Evolutionary conservation across 2,888 invertebrate species (phyloP).

Genomic region (Tinea pellionella): DNA sequence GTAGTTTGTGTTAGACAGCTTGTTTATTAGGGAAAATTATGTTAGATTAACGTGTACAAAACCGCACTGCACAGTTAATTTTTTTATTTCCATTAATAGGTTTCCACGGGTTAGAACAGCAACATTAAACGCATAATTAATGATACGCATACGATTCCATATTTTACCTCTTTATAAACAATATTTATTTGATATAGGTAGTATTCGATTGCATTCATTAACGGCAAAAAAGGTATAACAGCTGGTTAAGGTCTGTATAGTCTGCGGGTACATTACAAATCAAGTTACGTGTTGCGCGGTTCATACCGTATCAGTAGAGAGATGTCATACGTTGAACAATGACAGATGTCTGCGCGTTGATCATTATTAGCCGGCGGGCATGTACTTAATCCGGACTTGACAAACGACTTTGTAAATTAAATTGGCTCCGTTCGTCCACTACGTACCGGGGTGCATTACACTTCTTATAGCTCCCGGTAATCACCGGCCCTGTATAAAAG

Average conservation of each 20-base stretch:
- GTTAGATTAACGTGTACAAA: too few species aligned
- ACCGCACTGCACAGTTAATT: too few species aligned
- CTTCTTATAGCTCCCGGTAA: constrained; percentile 49
- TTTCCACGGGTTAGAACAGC: too few species aligned
- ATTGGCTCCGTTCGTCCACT: constrained; percentile 45
- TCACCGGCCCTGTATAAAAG: constrained; percentile 51
- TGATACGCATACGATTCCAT: too few species aligned
- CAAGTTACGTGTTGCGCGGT: background rate
- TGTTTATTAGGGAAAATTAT: too few species aligned
- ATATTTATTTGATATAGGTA: too few species aligned
- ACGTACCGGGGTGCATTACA: constrained; percentile 47
- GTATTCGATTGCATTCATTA: background rate
- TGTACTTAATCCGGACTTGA: constrained; percentile 49
- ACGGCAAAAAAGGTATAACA: background rate
- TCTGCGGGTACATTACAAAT: background rate
- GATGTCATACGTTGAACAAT: constrained; percentile 5
- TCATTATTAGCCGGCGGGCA: constrained; percentile 38
- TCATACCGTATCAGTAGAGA: background rate
- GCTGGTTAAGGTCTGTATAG: background rate
- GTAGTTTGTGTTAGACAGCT: too few species aligned
- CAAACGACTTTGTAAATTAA: constrained; percentile 63
- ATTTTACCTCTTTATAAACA: background rate
- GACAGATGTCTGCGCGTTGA: constrained; percentile 28
- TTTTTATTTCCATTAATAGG: too few species aligned
- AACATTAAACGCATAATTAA: too few species aligned